Conservation (phyloP, 1,140 invertebrate species). For the Zaprionus tsacasi region DNA sequence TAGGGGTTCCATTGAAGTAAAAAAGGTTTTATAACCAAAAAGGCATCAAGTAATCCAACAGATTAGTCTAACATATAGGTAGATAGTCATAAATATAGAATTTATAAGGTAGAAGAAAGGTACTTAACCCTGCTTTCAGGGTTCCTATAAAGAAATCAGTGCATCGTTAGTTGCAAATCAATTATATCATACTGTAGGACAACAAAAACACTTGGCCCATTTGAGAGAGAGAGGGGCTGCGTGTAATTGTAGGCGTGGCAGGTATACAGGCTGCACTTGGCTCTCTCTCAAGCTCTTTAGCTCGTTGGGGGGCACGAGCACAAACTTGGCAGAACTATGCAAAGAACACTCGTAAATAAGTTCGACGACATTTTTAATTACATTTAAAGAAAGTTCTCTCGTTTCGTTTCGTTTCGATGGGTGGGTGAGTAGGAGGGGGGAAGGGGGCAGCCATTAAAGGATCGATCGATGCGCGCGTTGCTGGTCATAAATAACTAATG, state of each 20-base stretch:
- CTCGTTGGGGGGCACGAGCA: not conserved
- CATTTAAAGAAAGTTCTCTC: constrained; percentile 71
- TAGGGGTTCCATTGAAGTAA: not conserved
- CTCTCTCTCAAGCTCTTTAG: constrained; percentile 1
- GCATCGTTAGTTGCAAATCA: not conserved
- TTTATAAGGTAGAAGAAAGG: too few relatives aligned
- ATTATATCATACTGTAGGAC: not conserved
- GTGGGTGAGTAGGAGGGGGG: not conserved
- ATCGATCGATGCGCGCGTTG: constrained; percentile 77
- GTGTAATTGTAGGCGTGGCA: not conserved
- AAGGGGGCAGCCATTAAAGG: constrained; percentile 45
- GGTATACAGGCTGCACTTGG: not conserved
- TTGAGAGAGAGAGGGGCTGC: not conserved
- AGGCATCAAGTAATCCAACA: too few relatives aligned
- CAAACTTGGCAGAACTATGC: constrained; percentile 63
- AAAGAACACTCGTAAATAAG: constrained; percentile 78
- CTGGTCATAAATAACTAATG: constrained; percentile 74
- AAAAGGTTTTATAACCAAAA: not conserved
- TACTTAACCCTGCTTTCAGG: too few relatives aligned
- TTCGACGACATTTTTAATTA: constrained; percentile 82
- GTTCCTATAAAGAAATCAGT: not conserved
- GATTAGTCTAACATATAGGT: too few relatives aligned
- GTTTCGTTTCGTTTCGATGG: constrained; percentile 6
- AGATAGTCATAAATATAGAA: too few relatives aligned
- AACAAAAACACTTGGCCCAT: not conserved